Percentiles rank a stretch among this genome's conserved stretches.
These are phyloP conservation scores for Tetramorium parvispinum DNA, from an alignment of 1,140 invertebrate genomes.

Conservation along the genomic window DNA sequence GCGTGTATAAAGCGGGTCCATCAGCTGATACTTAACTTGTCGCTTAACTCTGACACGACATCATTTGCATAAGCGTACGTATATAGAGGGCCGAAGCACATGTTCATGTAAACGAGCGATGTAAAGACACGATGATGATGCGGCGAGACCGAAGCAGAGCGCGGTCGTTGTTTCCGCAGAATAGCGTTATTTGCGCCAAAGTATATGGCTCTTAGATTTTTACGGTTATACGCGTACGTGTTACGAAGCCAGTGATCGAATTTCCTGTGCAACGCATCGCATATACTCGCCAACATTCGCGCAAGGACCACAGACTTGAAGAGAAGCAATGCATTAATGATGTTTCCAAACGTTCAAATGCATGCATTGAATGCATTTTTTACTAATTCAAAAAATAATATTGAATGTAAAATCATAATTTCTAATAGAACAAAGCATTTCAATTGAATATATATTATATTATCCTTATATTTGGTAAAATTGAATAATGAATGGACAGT, in stretches of 20 bases:
- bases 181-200: slow-evolving; percentile 16
- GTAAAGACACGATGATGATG: neutral
- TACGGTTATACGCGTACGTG: slow-evolving; percentile 23
- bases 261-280: neutral
- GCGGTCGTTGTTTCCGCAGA: neutral
- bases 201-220: slow-evolving; percentile 31
- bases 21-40: slow-evolving; percentile 16
- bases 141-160: neutral
- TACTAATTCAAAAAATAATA: too few relatives aligned
- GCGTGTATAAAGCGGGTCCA: neutral
- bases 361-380: neutral
- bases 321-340: neutral
- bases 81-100: neutral
- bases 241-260: slow-evolving; percentile 1
- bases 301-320: neutral
- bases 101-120: slow-evolving; percentile 15
- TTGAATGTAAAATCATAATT: neutral
- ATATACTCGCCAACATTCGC: neutral
- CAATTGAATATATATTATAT: neutral
- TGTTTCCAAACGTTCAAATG: neutral
- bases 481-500: neutral
- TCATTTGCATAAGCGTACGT: slow-evolving; percentile 27
- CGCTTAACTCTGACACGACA: slow-evolving; percentile 5
- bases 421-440: neutral
- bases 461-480: neutral